Conservation (phyloP, 2,797 vertebrate genomes). For the Amazona ochrocephala region DNA sequence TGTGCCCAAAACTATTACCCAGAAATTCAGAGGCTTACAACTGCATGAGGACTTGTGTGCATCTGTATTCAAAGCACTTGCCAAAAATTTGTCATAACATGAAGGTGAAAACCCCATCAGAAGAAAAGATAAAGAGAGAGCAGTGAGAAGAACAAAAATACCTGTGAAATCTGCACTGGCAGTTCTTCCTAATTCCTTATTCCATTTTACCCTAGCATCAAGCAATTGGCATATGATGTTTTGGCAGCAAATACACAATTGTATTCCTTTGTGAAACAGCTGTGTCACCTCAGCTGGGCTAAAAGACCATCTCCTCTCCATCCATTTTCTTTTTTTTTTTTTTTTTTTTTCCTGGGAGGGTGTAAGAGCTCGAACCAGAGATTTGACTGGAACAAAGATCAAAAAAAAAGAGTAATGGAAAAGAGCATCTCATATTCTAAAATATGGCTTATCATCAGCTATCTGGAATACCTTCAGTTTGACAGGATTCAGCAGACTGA, state of each 20-base stretch:
- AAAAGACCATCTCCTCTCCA: background rate
- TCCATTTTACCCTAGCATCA: slow-evolving; percentile 11
- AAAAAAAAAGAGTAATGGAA: background rate
- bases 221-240: background rate
- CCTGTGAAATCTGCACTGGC: background rate
- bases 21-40: background rate
- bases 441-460: background rate
- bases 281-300: background rate
- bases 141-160: background rate
- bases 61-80: slow-evolving; percentile 32
- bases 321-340: background rate
- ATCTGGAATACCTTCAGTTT: background rate
- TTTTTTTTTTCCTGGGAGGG: background rate
- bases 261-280: background rate
- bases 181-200: slow-evolving; percentile 24
- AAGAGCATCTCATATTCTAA: background rate
- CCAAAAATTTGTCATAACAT: slow-evolving; percentile 5
- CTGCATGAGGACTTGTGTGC: background rate
- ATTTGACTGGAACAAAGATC: background rate
- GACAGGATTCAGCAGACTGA: background rate
- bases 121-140: slow-evolving; percentile 30
- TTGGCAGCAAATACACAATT: background rate
- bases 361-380: background rate
- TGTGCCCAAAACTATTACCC: background rate
- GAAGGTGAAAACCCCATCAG: slow-evolving; percentile 25